phyloP scores from a whole-genome alignment of 1,140 invertebrate species.

The Bactericera cockerelli region DNA sequence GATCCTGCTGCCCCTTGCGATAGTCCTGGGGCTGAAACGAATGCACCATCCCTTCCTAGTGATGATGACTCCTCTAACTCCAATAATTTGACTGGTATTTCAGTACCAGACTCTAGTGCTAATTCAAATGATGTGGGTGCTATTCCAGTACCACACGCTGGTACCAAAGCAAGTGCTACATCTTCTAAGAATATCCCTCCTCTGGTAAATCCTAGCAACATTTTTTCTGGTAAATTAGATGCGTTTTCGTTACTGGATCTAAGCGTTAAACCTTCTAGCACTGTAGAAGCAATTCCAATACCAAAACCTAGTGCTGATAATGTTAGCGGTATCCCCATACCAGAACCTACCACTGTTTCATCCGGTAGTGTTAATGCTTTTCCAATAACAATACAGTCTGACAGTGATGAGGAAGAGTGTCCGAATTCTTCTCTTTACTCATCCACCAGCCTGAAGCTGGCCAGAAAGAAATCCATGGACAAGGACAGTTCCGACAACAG shows the following conservation, averaged over 20 bases:
- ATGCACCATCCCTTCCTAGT: slow-evolving; percentile 16
- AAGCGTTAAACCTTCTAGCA: too few species aligned
- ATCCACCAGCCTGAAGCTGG: slow-evolving; percentile 52
- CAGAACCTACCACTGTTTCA: background rate
- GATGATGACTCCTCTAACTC: slow-evolving; percentile 22
- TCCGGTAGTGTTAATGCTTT: slow-evolving; percentile 28
- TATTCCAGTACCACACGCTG: too few species aligned
- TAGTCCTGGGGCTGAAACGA: slow-evolving; percentile 27
- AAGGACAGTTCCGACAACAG: background rate
- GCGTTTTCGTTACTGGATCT: too few species aligned
- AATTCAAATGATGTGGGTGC: slow-evolving; percentile 25
- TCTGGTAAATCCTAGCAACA: too few species aligned
- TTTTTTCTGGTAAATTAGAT: too few species aligned
- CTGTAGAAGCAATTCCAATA: too few species aligned
- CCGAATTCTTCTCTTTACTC: slow-evolving; percentile 73
- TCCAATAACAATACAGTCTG: too few species aligned
- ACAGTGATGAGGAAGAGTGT: slow-evolving; percentile 53
- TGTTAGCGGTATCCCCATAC: slow-evolving; percentile 18
- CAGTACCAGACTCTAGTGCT: slow-evolving; percentile 12
- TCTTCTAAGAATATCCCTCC: too few species aligned
- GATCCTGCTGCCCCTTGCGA: slow-evolving; percentile 48
- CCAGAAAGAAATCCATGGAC: slow-evolving; percentile 4
- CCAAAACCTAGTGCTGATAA: too few species aligned
- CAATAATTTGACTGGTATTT: slow-evolving; percentile 16
- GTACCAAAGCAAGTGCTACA: too few species aligned